Evolutionary conservation across 2,888 invertebrate genomes (phyloP).

Genomic region (Xylota sylvarum): DNA sequence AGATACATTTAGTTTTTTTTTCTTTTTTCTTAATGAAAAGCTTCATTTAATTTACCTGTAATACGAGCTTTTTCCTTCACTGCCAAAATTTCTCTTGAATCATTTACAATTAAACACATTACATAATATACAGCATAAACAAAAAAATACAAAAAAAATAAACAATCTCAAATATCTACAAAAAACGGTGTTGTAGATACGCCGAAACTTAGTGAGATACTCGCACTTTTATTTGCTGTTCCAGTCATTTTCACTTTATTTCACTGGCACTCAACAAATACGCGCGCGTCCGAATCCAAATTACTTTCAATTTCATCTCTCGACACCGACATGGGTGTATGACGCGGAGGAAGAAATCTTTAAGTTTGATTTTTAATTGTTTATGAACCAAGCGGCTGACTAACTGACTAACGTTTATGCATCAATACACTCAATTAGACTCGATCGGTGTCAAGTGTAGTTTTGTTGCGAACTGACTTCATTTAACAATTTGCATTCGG

Average conservation of each 20-base stretch:
- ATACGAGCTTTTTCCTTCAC: slow-evolving; percentile 24
- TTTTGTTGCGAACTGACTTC: slow-evolving; percentile 7
- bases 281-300: slow-evolving; percentile 12
- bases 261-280: slow-evolving; percentile 12
- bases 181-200: background rate
- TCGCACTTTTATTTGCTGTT: slow-evolving; percentile 22
- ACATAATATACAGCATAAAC: slow-evolving; percentile 41
- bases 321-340: background rate
- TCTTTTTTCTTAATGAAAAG: slow-evolving; percentile 51
- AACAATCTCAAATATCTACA: slow-evolving; percentile 25
- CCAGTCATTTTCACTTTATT: slow-evolving; percentile 48
- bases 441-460: slow-evolving; percentile 53
- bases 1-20: too few relatives aligned
- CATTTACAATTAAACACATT: slow-evolving; percentile 35
- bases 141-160: slow-evolving; percentile 19
- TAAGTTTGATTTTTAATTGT: slow-evolving; percentile 8
- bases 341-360: slow-evolving; percentile 22
- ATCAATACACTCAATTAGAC: slow-evolving; percentile 16
- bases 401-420: slow-evolving; percentile 20
- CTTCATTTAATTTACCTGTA: too few relatives aligned
- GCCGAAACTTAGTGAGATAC: slow-evolving; percentile 32
- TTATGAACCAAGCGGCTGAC: background rate
- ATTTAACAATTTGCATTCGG: slow-evolving; percentile 30
- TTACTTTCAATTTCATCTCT: slow-evolving; percentile 64
- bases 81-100: slow-evolving; percentile 34